phyloP scores from a whole-genome alignment of 2,113 vertebrate species.

The Cepphus grylle region DNA sequence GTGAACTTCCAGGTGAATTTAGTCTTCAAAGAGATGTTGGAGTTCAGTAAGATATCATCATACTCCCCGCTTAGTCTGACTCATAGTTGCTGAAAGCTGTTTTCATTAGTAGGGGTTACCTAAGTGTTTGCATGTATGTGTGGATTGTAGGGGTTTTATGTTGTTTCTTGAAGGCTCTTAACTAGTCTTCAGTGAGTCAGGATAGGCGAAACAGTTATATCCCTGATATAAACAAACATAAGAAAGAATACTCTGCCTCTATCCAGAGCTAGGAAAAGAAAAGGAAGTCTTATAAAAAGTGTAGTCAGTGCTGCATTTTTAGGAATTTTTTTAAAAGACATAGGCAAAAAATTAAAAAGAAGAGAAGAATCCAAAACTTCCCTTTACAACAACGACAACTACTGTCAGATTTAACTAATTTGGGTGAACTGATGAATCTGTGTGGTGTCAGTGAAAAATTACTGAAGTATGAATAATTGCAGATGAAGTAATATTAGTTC shows the following conservation, averaged over 20 bases:
- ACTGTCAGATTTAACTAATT: background rate
- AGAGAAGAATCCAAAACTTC: background rate
- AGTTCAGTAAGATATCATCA: background rate
- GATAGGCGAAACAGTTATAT: background rate
- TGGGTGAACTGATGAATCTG: background rate
- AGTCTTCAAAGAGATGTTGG: background rate
- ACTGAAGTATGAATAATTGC: background rate
- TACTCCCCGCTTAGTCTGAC: background rate
- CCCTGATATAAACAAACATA: background rate
- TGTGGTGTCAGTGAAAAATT: background rate
- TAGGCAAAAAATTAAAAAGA: background rate
- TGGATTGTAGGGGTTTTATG: background rate
- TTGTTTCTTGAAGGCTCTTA: background rate
- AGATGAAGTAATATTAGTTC: background rate
- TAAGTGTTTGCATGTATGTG: background rate
- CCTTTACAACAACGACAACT: rapidly evolving
- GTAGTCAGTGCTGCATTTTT: background rate
- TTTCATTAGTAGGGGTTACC: background rate
- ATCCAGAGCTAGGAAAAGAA: background rate
- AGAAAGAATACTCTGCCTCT: background rate
- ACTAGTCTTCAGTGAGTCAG: background rate
- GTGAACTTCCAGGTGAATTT: background rate
- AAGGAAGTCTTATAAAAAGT: background rate
- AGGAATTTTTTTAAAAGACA: background rate
- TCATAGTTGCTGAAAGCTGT: background rate